phyloP scores from a whole-genome alignment of 2,113 vertebrate genomes.

The Periophthalmodon schlosseri region DNA sequence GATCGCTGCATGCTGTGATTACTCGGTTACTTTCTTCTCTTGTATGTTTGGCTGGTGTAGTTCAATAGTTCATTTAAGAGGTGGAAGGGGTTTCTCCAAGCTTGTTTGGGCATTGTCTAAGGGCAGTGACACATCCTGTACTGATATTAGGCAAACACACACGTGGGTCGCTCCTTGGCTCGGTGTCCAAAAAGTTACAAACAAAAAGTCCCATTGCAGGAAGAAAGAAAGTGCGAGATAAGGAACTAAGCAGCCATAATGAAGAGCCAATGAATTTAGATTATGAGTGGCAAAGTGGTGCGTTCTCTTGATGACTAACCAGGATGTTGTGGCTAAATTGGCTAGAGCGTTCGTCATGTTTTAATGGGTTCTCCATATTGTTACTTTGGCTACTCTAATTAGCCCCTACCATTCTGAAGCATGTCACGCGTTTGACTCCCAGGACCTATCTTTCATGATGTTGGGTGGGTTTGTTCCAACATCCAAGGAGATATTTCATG shows the following conservation, averaged over 20 bases:
- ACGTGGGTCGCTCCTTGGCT: conserved; percentile 24
- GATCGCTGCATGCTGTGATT: conserved; percentile 56
- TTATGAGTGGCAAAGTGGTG: not conserved
- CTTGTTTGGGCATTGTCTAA: conserved; percentile 67
- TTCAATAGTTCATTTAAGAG: conserved; percentile 55
- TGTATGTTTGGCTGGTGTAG: conserved; percentile 48
- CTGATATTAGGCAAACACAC: conserved; percentile 40
- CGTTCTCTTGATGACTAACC: not conserved
- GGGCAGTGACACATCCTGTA: conserved; percentile 64
- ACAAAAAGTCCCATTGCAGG: conserved; percentile 41
- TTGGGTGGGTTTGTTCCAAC: no score
- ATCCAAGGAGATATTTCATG: no score
- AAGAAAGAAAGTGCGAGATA: conserved; percentile 43
- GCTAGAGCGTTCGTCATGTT: not conserved
- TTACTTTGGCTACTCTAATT: no score
- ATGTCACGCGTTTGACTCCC: no score
- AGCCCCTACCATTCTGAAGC: no score
- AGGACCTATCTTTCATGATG: no score
- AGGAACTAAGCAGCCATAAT: conserved; percentile 37
- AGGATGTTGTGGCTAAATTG: not conserved
- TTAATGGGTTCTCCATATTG: no score
- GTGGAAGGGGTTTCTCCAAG: conserved; percentile 51
- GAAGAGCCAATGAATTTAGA: not conserved
- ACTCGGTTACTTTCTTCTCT: conserved; percentile 55
- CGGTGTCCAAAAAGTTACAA: conserved; percentile 6